Conservation (phyloP, 2,797 vertebrate species). For the Hydrocynus forskahlii region DNA sequence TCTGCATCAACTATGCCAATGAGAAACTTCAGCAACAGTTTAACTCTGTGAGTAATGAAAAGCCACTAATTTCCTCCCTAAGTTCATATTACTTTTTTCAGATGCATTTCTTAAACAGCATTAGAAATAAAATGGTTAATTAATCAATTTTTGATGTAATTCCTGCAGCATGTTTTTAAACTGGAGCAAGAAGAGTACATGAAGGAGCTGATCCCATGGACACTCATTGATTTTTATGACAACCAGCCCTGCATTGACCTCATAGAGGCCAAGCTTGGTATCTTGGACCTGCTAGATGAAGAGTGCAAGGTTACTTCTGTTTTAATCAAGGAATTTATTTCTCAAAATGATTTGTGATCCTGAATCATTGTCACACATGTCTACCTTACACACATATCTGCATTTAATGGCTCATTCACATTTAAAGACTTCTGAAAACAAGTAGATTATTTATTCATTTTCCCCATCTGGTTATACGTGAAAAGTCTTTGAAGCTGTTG, state of each 20-base stretch:
- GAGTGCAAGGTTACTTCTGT: constrained; percentile 88
- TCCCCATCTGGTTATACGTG: constrained; percentile 8
- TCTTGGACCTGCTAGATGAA: constrained; percentile 94
- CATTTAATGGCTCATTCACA: constrained; percentile 18
- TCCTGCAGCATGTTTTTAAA: constrained; percentile 89
- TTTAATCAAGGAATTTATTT: not conserved
- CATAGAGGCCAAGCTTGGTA: constrained; percentile 92
- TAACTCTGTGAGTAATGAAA: constrained; percentile 85
- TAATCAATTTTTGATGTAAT: not conserved
- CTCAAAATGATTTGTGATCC: not conserved
- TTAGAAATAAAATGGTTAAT: not conserved
- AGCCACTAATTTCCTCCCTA: not conserved
- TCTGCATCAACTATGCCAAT: constrained; percentile 98
- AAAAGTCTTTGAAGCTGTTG: constrained; percentile 53
- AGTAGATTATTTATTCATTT: constrained; percentile 39
- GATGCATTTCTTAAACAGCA: not conserved
- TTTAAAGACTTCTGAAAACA: constrained; percentile 31
- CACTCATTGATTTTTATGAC: constrained; percentile 87
- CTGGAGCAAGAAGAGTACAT: constrained; percentile 92
- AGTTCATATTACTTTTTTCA: no score
- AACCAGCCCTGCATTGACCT: constrained; percentile 93
- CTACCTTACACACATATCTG: not conserved
- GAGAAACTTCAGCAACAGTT: constrained; percentile 99
- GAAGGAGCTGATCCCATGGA: constrained; percentile 90
- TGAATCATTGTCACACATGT: not conserved